phyloP scores from a whole-genome alignment of 2,888 invertebrate species.

The Gortyna flavago region DNA sequence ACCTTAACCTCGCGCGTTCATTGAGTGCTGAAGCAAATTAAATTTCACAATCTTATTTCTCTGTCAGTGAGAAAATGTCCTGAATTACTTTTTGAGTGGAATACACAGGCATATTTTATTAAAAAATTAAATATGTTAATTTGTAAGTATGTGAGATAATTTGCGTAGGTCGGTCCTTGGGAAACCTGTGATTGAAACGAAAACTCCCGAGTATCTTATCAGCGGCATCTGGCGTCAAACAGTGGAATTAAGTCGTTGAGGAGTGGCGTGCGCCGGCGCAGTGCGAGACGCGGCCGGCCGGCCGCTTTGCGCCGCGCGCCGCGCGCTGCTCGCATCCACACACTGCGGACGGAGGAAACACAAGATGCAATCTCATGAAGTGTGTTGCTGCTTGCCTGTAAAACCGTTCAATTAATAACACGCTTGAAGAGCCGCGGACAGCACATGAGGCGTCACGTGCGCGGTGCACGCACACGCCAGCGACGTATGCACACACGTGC shows the following conservation, averaged over 20 bases:
- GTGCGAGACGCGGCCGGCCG: not conserved
- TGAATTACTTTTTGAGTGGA: not conserved
- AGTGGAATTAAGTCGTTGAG: constrained; percentile 18
- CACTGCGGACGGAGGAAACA: constrained; percentile 1
- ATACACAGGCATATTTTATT: too few species aligned
- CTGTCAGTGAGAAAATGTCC: not conserved
- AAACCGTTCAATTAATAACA: constrained; percentile 52
- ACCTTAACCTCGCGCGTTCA: constrained; percentile 27
- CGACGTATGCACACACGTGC: constrained; percentile 25
- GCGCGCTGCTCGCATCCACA: not conserved
- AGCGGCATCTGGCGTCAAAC: constrained; percentile 41
- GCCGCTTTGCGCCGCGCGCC: not conserved
- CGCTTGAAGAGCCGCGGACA: constrained; percentile 49
- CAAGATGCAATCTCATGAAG: constrained; percentile 25
- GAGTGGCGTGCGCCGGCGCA: not conserved
- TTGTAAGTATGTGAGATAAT: not conserved
- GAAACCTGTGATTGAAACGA: constrained; percentile 8
- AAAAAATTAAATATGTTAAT: not conserved
- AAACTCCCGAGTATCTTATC: not conserved
- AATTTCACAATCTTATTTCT: constrained; percentile 12
- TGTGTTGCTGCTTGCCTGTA: constrained; percentile 42
- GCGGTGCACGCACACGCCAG: constrained; percentile 10
- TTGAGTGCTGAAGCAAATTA: constrained; percentile 13
- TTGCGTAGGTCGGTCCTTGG: not conserved
- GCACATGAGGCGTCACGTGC: constrained; percentile 57